Conservation (phyloP, 2,113 vertebrate genomes). For the Apeltes quadracus region DNA sequence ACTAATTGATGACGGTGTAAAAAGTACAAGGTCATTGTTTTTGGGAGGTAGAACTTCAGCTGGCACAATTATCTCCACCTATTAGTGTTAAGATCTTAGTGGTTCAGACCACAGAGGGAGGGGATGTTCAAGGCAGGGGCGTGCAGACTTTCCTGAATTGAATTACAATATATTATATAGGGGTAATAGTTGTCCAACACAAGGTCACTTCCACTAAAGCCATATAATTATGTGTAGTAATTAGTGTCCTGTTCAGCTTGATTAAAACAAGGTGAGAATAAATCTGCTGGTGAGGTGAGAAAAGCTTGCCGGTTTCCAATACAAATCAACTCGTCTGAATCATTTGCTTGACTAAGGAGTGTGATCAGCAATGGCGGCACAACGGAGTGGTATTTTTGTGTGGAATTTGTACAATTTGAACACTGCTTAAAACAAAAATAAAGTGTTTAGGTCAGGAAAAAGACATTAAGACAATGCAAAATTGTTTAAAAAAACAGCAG, state of each 20-base stretch:
- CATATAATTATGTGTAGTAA: slow-evolving; percentile 30
- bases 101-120: background rate
- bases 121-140: background rate
- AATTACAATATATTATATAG: background rate
- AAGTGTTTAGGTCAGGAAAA: too few species aligned
- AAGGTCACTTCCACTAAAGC: slow-evolving; percentile 13
- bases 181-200: slow-evolving; percentile 10
- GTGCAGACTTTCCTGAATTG: background rate
- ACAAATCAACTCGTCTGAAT: slow-evolving; percentile 7
- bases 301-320: slow-evolving; percentile 5
- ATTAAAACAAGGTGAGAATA: slow-evolving; percentile 17
- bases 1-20: too few species aligned
- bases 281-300: slow-evolving; percentile 1
- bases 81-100: too few species aligned
- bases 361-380: slow-evolving; percentile 1
- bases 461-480: too few species aligned
- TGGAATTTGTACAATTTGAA: background rate
- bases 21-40: too few species aligned
- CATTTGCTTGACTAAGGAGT: slow-evolving; percentile 4
- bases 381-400: background rate
- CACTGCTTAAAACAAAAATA: background rate
- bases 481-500: too few species aligned
- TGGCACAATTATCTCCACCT: too few species aligned
- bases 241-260: slow-evolving; percentile 24
- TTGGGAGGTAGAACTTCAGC: too few species aligned